Percentiles rank a stretch among this genome's conserved stretches.
These are phyloP conservation scores for Bilobella aurantiaca DNA, from an alignment of 1,140 invertebrate species.

Conservation along the genomic window DNA sequence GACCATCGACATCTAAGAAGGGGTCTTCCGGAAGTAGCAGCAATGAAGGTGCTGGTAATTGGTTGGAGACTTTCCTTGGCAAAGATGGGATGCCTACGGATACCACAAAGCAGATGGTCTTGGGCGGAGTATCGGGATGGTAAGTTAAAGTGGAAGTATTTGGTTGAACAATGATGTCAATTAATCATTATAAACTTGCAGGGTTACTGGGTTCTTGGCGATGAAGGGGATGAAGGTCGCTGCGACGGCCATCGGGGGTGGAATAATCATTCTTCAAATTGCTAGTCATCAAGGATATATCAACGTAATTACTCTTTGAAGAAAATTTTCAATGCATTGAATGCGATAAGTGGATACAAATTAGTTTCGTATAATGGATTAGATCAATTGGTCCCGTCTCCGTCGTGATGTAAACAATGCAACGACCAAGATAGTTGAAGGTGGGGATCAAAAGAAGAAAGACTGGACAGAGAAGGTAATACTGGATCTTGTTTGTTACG, in stretches of 20 bases:
- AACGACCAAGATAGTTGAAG: slow-evolving; percentile 64
- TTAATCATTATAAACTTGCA: slow-evolving; percentile 40
- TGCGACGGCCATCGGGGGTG: slow-evolving; percentile 74
- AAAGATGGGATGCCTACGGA: slow-evolving; percentile 69
- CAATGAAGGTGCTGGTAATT: too few species aligned
- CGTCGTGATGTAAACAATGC: slow-evolving; percentile 69
- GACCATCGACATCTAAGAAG: slow-evolving; percentile 14
- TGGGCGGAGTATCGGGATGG: slow-evolving; percentile 81
- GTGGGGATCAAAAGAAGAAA: slow-evolving; percentile 51
- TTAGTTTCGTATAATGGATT: too few species aligned
- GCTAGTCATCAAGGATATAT: slow-evolving; percentile 86
- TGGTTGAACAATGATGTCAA: background rate
- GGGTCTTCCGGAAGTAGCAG: too few species aligned
- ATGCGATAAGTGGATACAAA: too few species aligned
- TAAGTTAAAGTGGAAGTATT: slow-evolving; percentile 41
- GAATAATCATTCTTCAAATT: slow-evolving; percentile 77
- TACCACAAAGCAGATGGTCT: slow-evolving; percentile 70
- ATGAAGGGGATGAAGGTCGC: slow-evolving; percentile 86
- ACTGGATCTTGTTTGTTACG: background rate
- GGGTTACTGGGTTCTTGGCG: slow-evolving; percentile 76
- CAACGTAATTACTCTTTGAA: slow-evolving; percentile 50
- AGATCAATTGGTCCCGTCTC: slow-evolving; percentile 75
- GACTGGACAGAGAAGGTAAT: slow-evolving; percentile 66
- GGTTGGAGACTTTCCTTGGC: slow-evolving; percentile 26
- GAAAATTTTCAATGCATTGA: too few species aligned